These are phyloP conservation scores for Neuroscelio doddi DNA, from an alignment of 2,888 invertebrate species.

Conservation along the genomic window DNA sequence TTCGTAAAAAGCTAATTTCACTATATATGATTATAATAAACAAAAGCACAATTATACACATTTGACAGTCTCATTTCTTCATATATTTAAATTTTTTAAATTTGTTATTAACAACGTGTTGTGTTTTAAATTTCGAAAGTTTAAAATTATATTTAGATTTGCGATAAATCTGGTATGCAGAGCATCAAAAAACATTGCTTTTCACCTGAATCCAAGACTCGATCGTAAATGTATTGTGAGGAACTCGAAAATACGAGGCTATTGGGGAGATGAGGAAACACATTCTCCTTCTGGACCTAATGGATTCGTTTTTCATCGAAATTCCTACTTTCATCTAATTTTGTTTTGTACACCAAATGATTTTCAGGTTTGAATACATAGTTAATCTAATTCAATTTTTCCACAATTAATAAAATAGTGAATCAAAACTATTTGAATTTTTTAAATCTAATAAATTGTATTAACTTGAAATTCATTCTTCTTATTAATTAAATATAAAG, in stretches of 20 bases:
- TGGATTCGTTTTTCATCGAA: conserved; percentile 56
- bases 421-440: too few species aligned
- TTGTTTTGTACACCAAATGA: conserved; percentile 64
- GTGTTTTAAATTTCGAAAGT: too few species aligned
- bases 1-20: too few species aligned
- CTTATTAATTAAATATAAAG: too few species aligned
- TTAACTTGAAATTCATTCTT: too few species aligned
- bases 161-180: conserved; percentile 76
- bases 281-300: conserved; percentile 66
- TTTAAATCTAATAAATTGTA: too few species aligned
- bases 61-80: not conserved
- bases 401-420: too few species aligned
- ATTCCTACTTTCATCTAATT: conserved; percentile 63
- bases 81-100: too few species aligned
- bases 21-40: too few species aligned
- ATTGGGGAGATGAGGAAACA: conserved; percentile 87
- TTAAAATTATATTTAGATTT: conserved; percentile 76
- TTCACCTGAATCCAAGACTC: conserved; percentile 88
- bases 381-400: conserved; percentile 5
- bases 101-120: too few species aligned
- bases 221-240: conserved; percentile 85
- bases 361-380: conserved; percentile 58
- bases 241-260: conserved; percentile 79
- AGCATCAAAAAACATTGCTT: conserved; percentile 76
- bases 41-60: not conserved